A percentile compares a stretch with the other conserved stretches of the same genome.
Conservation (phyloP, 2,113 vertebrate species). For the Aplodontia rufa region DNA sequence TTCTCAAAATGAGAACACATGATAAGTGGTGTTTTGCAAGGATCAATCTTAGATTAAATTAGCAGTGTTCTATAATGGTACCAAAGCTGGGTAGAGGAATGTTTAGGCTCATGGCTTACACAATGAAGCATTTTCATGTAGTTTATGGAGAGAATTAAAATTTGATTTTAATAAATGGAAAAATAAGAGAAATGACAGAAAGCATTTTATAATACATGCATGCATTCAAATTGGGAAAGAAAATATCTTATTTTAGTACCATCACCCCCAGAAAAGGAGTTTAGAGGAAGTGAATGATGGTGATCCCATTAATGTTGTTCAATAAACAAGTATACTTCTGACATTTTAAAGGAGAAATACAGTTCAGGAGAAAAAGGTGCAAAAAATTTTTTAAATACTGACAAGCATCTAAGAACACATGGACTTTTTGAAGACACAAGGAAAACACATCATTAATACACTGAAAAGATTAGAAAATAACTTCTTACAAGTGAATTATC, state of each 20-base stretch:
- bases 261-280: background rate
- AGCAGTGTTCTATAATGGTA: background rate
- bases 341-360: background rate
- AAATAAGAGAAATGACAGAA: background rate
- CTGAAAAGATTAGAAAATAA: background rate
- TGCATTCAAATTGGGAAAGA: background rate
- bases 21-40: background rate
- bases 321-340: background rate
- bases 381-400: constrained; percentile 3
- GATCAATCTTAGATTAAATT: background rate
- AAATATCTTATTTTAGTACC: background rate
- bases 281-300: background rate
- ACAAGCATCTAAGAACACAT: background rate
- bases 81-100: background rate
- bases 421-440: background rate
- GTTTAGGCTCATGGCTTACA: background rate
- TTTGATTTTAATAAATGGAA: constrained; percentile 33
- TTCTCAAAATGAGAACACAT: background rate
- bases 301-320: too few relatives aligned
- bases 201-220: background rate
- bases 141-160: background rate
- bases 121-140: background rate
- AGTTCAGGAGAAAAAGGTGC: background rate
- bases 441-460: background rate
- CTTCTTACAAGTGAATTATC: background rate